Evolutionary conservation across 2,797 vertebrate species (phyloP).

Genomic region (Taeniopygia guttata): DNA sequence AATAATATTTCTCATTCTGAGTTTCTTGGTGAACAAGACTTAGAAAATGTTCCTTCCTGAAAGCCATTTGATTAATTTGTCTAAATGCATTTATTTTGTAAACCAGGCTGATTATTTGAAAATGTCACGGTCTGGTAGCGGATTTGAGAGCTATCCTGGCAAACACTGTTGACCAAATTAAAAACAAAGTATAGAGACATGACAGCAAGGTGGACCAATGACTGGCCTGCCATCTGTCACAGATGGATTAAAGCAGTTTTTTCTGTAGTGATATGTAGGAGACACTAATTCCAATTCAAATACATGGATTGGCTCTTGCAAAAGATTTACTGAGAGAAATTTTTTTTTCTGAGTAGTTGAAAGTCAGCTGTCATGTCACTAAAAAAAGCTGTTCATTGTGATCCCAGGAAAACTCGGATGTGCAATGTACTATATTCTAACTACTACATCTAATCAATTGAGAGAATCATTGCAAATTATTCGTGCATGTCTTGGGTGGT

Average conservation of each 20-base stretch:
- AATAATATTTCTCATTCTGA: conserved; percentile 73
- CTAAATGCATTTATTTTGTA: conserved; percentile 74
- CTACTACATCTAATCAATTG: background rate
- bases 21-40: conserved; percentile 48
- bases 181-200: conserved; percentile 32
- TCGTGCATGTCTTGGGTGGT: background rate
- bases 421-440: background rate
- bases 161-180: conserved; percentile 50
- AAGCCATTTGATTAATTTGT: conserved; percentile 73
- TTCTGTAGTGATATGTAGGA: background rate
- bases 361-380: background rate
- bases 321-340: background rate
- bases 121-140: conserved; percentile 67
- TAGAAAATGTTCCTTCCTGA: conserved; percentile 60
- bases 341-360: background rate
- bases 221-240: background rate
- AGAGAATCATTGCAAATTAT: background rate
- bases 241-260: background rate
- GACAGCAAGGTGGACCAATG: conserved; percentile 19
- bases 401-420: background rate
- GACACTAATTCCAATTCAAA: background rate
- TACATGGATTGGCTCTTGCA: background rate
- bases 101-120: conserved; percentile 69
- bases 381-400: background rate
- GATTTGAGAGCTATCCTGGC: conserved; percentile 57